Evolutionary conservation across 2,797 vertebrate genomes (phyloP).

Genomic region (Amphiprion clarkii): DNA sequence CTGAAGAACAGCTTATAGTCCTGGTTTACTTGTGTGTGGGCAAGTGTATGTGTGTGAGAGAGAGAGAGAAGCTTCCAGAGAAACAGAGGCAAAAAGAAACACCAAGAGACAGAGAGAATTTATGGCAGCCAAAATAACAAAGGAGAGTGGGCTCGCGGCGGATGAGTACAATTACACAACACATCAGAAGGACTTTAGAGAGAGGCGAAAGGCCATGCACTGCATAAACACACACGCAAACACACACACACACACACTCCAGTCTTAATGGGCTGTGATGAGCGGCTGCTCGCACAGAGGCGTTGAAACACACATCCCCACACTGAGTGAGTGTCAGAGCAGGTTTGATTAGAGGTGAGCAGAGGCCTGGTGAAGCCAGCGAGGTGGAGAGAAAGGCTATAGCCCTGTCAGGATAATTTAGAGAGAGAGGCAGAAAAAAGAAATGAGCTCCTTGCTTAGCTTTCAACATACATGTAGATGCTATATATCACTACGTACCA

Average conservation of each 20-base stretch:
- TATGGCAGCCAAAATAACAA: constrained; percentile 25
- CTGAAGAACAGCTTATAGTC: not conserved
- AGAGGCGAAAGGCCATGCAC: constrained; percentile 18
- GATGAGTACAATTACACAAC: constrained; percentile 46
- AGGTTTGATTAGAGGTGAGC: constrained; percentile 47
- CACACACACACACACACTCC: not conserved
- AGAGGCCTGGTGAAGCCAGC: constrained; percentile 20
- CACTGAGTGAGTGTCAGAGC: constrained; percentile 26
- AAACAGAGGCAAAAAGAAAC: constrained; percentile 8
- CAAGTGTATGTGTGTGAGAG: not conserved
- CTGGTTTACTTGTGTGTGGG: not conserved
- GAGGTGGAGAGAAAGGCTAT: constrained; percentile 38
- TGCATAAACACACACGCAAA: constrained; percentile 19
- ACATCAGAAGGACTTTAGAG: constrained; percentile 30
- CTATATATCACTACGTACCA: not conserved
- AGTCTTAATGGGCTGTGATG: constrained; percentile 21
- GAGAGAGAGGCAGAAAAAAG: constrained; percentile 1
- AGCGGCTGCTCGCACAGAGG: not conserved
- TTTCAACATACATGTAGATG: not conserved
- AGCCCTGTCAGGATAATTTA: constrained; percentile 44
- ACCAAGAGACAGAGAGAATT: not conserved
- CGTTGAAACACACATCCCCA: constrained; percentile 6
- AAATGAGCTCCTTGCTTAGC: constrained; percentile 10
- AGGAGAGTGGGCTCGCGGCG: constrained; percentile 7
- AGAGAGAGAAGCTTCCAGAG: not conserved